Evolutionary conservation across 1,140 invertebrate genomes (phyloP).

Genomic region (Drosophila sucinea): DNA sequence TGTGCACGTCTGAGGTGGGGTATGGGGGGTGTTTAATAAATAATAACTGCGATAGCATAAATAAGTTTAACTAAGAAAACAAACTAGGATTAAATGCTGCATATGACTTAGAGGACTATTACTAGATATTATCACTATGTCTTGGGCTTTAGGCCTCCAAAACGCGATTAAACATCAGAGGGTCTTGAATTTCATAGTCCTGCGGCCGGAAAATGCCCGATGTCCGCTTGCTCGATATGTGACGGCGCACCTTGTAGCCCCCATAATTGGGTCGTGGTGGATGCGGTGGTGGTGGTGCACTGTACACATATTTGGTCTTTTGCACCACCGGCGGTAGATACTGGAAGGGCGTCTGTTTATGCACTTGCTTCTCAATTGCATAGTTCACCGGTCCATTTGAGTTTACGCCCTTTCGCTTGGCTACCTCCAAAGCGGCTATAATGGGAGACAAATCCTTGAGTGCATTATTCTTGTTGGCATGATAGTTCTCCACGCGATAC

Average conservation of each 20-base stretch:
- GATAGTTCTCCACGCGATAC: constrained; percentile 69
- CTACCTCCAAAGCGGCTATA: constrained; percentile 77
- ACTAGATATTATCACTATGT: constrained; percentile 36
- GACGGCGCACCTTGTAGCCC: constrained; percentile 75
- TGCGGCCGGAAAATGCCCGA: constrained; percentile 50
- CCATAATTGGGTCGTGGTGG: constrained; percentile 39
- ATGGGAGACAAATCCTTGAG: constrained; percentile 75
- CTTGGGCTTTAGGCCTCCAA: constrained; percentile 53
- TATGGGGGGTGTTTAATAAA: constrained; percentile 44
- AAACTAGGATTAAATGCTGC: constrained; percentile 67
- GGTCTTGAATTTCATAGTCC: constrained; percentile 75
- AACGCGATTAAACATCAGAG: constrained; percentile 75
- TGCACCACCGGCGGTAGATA: constrained; percentile 72
- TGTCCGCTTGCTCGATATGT: constrained; percentile 32
- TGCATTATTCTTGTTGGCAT: constrained; percentile 66
- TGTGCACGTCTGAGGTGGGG: neutral
- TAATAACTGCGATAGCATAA: constrained; percentile 47
- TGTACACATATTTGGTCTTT: constrained; percentile 74
- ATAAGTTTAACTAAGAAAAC: constrained; percentile 57
- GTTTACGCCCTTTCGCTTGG: constrained; percentile 56
- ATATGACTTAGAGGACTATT: constrained; percentile 73
- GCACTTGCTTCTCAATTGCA: constrained; percentile 75
- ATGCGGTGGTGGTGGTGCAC: constrained; percentile 42
- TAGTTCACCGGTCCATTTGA: constrained; percentile 51
- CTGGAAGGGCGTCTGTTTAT: constrained; percentile 65